phyloP scores from a whole-genome alignment of 2,888 invertebrate species.

The Cerastis leucographa region DNA sequence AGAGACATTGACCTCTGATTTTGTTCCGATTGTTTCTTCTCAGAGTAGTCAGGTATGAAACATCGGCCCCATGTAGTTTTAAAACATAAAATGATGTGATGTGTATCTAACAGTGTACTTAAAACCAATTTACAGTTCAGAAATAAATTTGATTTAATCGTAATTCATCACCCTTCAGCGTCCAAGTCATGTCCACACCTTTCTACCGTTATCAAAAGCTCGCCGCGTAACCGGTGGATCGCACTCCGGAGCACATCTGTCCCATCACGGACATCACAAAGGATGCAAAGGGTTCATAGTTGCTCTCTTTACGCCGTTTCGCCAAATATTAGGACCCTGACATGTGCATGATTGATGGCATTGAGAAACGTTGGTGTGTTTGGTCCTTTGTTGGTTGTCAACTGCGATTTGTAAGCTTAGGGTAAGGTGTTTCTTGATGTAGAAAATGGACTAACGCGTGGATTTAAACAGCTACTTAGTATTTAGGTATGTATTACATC shows the following conservation, averaged over 20 bases:
- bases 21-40: too few relatives aligned
- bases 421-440: neutral
- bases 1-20: too few relatives aligned
- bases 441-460: too few relatives aligned
- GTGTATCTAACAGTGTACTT: too few relatives aligned
- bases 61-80: too few relatives aligned
- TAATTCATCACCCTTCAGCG: neutral
- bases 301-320: slow-evolving; percentile 45
- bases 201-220: slow-evolving; percentile 26
- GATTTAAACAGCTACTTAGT: too few relatives aligned
- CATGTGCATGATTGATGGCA: slow-evolving; percentile 48
- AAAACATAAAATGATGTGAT: too few relatives aligned
- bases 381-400: slow-evolving; percentile 14
- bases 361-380: neutral
- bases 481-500: too few relatives aligned
- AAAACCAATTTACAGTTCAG: too few relatives aligned
- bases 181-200: slow-evolving; percentile 38
- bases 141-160: neutral
- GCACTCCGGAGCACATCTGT: slow-evolving; percentile 58
- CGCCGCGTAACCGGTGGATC: slow-evolving; percentile 45
- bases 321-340: slow-evolving; percentile 47
- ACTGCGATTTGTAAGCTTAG: neutral
- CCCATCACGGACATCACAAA: slow-evolving; percentile 58
- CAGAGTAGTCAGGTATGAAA: too few relatives aligned
- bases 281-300: slow-evolving; percentile 56